Base-by-base conservation (phyloP, 2,113 vertebrate species). In the Rhizomys pruinosus region DNA sequence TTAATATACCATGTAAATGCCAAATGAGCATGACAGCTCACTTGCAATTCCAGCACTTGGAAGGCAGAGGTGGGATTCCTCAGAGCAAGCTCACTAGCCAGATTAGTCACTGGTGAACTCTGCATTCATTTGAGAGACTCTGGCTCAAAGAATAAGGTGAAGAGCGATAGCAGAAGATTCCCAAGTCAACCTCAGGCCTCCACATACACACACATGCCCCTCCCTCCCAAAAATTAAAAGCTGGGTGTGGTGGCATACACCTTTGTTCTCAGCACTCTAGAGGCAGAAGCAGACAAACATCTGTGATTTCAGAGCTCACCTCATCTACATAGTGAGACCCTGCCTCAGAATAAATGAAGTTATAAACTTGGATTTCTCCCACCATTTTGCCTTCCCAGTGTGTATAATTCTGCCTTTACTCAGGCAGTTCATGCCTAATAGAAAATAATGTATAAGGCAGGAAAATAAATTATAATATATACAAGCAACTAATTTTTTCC, bases 361-460 rank as follows among this genome's bases (percentile, higher is more conserved):
- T 82, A 61, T 89, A 71, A 92, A 74, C 29, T 87, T 94, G 84
- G n/a, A 34, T 84, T 91, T 87, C 47, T 95, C 71, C 15, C 39
- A 84, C 84, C 82, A 82, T 93, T 96, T 93, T 96, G 69, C 39
- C 79, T 91, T 93, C 22, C 52, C 93, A 10, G 64, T 86, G 63
- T 89, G 78, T 78, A 15, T 89, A 88, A 88, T 95, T 90, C 57
- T 78, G 1, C 86, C 69, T 94, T 82, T n/a, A 76, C n/a, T 94
- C 32, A 87, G n/a, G 25, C 64, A 87, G 66, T 3, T 47, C 29
- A 93, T 84, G 63, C 7, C 47, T 6, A 73, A 74, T 92, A 29
- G 86, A 84, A 93, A 90, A 59, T 76, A 64, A 55, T 73, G 2
- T 93, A 34, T 63, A 78, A 37, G n/a, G 69, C 68, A 84, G 9